phyloP scores from a whole-genome alignment of 53 echinoderm and acorn worm genomes.

The Luidia sarsii region DNA sequence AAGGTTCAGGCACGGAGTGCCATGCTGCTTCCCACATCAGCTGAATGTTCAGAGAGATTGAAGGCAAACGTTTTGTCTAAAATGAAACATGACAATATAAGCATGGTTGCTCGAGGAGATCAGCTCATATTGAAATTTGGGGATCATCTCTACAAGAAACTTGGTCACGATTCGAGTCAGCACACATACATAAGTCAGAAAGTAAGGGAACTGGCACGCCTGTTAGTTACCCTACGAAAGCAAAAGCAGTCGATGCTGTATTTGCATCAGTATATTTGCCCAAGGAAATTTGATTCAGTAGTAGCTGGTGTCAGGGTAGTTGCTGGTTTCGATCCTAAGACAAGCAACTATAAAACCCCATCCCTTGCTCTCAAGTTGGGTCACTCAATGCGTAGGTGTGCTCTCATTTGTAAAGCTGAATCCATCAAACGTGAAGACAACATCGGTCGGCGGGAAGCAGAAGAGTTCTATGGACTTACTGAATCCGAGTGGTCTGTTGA shows the following conservation, averaged over 20 bases:
- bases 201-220: conserved; percentile 53
- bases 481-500: conserved; percentile 50
- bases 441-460: conserved; percentile 25
- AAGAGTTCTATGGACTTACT: conserved; percentile 30
- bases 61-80: conserved; percentile 32
- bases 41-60: background rate
- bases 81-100: conserved; percentile 41
- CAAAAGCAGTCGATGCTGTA: background rate
- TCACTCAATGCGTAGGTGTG: conserved; percentile 17
- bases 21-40: conserved; percentile 16
- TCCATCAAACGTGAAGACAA: conserved; percentile 13
- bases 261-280: conserved; percentile 12
- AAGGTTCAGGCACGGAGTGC: conserved; percentile 41
- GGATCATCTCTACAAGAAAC: conserved; percentile 36
- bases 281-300: conserved; percentile 31
- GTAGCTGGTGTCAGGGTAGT: conserved; percentile 25
- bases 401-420: conserved; percentile 7
- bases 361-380: conserved; percentile 58
- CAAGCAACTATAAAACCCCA: conserved; percentile 41
- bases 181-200: conserved; percentile 47
- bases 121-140: conserved; percentile 46
- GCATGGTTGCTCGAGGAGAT: conserved; percentile 45
- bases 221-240: background rate
- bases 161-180: conserved; percentile 45
- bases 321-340: conserved; percentile 31